Conservation (phyloP, 2,888 invertebrate species). For the Drepana falcataria region DNA sequence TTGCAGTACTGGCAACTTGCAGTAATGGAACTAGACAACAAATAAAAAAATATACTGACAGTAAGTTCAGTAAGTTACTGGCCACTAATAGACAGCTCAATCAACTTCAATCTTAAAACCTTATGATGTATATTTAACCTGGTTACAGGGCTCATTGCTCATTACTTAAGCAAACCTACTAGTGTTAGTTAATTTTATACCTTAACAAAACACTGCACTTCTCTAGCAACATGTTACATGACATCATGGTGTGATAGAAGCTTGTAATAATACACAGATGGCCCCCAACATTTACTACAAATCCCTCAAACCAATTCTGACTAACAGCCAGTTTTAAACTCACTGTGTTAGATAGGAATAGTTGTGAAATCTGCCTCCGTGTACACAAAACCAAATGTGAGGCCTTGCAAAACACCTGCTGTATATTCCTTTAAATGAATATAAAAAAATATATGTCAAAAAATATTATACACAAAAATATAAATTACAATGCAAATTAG, state of each 20-base stretch:
- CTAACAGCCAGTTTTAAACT: slow-evolving; percentile 23
- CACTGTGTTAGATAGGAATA: slow-evolving; percentile 29
- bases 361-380: slow-evolving; percentile 32
- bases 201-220: too few relatives aligned
- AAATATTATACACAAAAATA: not conserved
- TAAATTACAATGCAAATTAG: not conserved
- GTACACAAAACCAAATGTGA: slow-evolving; percentile 40
- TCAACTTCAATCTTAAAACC: too few relatives aligned
- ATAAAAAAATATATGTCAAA: slow-evolving; percentile 27
- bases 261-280: not conserved
- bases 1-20: too few relatives aligned
- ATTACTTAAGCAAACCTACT: too few relatives aligned
- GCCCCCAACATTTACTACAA: not conserved
- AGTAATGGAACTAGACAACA: too few relatives aligned
- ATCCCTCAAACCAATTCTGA: slow-evolving; percentile 13
- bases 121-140: too few relatives aligned
- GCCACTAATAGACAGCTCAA: too few relatives aligned
- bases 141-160: too few relatives aligned
- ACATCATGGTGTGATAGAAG: not conserved
- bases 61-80: too few relatives aligned
- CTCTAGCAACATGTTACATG: too few relatives aligned
- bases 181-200: too few relatives aligned
- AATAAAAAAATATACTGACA: too few relatives aligned
- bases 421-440: slow-evolving; percentile 45
- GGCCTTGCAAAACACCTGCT: slow-evolving; percentile 40